Evolutionary conservation across 1,140 invertebrate species (phyloP), one percentile per base, ranked within the genome.

Genomic region (Eumaeus atala): DNA sequence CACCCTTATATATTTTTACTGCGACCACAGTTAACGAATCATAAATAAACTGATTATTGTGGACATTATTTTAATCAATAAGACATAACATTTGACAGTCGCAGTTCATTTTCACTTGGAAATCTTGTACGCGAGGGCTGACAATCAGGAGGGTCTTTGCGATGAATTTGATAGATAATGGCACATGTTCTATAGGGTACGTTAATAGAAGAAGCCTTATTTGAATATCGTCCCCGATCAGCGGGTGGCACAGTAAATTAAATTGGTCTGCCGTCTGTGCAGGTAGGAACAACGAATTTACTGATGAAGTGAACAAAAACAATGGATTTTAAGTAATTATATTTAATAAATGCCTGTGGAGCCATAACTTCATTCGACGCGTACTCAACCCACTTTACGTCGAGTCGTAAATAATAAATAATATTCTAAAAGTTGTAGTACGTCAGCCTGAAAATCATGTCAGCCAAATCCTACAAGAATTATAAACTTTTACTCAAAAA

Each of bases 141-240:
- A 37, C 52, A 50, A 53, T 56, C 59, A 59, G 61, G 67, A 74
- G 77, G 70, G 70, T 74, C 38, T 65, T 49, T 55, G 72, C 72
- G 74, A 84, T 83, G 71, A 68, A 73, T 70, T 61, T 63, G 65
- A 77, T 74, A 83, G 79, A 86, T 82, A 84, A 85, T 81, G 63
- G 77, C 76, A 53, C 73, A 78, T 73, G 70, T 77, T 71, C 68
- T 72, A 67, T 75, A 72, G 76, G 75, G 71, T 69, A 64, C 70
- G 69, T 73, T 83, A 84, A 82, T 84, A 83, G 74, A 83, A 74
- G 80, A 83, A 84, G 72, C 77, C 83, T 80, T 84, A 86, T 86
- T 86, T 84, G 83, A 86, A 86, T 86, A 84, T 81, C 77, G 79
- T 79, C 67, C 77, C 64, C 68, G 71, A 80, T 77, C 72, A 64